Evolutionary conservation across 2,888 invertebrate species (phyloP), one percentile per base, ranked within the genome.

Genomic region (Panopea generosa): DNA sequence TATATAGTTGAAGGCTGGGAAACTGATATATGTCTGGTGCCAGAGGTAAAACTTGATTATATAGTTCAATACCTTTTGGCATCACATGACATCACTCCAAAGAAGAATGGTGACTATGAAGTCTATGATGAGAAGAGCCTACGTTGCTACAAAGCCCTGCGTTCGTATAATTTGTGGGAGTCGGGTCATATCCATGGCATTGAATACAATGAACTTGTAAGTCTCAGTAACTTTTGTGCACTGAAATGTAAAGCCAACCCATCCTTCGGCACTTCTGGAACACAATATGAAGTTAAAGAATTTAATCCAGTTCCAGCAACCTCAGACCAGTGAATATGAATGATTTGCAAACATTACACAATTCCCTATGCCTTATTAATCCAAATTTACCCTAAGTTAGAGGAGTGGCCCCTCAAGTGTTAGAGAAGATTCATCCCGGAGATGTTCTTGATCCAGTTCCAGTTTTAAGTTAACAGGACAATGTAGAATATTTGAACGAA

Each of bases 211-310:
- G 26, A 20, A n/a, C 38, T 60, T 14, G 49, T 11, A 1, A 50
- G 33, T 2, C 40, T 68, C 4, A 26, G 50, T 27, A 40, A 40
- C 24, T 60, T 18, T 24, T 59, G 59, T 49, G 59, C 68, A 7
- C 18, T 68, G n/a, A 59, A 14, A 27, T 59, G 68, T 29, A 14
- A 33, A 1, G 49, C 68, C 18, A 68, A 68, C 50, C 59, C 60
- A n/a, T 68, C 68, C 14, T 49, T 52, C 7, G 69, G 53, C 55
- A 61, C 69, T 20, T 50, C 52, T 60, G 69, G 69, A 9, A 69
- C 69, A 22, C 69, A 69, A 53, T 69, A 70, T 43, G 29, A 40
- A 45, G 47, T 66, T 56, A 18, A 27, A 9, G 62, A 2, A 61
- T 61, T 52, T 52, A 69, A 38, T 53, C 69, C 22, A 20, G 60